Conservation (phyloP, 2,888 invertebrate genomes). For the Nysson spinosus region DNA sequence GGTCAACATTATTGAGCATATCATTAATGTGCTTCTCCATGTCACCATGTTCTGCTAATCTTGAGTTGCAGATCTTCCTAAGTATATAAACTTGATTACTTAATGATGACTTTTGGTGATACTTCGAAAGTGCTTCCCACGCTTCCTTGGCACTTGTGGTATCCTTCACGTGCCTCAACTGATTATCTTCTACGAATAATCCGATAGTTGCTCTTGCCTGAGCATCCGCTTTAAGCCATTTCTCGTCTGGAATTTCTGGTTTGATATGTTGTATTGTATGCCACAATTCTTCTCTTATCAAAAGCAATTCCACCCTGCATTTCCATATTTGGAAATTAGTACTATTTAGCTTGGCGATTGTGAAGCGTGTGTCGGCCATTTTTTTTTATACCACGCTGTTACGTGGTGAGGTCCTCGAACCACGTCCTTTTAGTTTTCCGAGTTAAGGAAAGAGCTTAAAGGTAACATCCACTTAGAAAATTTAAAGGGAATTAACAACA, state of each 20-base stretch:
- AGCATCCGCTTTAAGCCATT: not conserved
- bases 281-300: constrained; percentile 6
- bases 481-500: too few species aligned
- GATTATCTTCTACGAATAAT: constrained; percentile 9
- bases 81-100: constrained; percentile 9
- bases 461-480: too few species aligned
- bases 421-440: too few species aligned
- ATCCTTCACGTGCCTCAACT: constrained; percentile 1
- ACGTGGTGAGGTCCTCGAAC: too few species aligned
- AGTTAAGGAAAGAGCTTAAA: too few species aligned
- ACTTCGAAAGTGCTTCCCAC: constrained; percentile 8
- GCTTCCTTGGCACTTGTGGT: not conserved
- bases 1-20: not conserved
- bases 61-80: not conserved
- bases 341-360: constrained; percentile 15
- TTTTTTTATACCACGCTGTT: too few species aligned
- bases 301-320: not conserved
- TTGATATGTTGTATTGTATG: not conserved
- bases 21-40: constrained; percentile 5
- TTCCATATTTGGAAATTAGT: constrained; percentile 8
- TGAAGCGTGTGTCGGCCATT: constrained; percentile 6
- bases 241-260: not conserved
- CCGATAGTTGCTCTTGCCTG: constrained; percentile 15
- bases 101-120: constrained; percentile 17
- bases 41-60: not conserved